Percentiles rank a stretch among this genome's conserved stretches.
Evolutionary conservation across 2,113 vertebrate genomes (phyloP).

Genomic region (Promerops cafer): DNA sequence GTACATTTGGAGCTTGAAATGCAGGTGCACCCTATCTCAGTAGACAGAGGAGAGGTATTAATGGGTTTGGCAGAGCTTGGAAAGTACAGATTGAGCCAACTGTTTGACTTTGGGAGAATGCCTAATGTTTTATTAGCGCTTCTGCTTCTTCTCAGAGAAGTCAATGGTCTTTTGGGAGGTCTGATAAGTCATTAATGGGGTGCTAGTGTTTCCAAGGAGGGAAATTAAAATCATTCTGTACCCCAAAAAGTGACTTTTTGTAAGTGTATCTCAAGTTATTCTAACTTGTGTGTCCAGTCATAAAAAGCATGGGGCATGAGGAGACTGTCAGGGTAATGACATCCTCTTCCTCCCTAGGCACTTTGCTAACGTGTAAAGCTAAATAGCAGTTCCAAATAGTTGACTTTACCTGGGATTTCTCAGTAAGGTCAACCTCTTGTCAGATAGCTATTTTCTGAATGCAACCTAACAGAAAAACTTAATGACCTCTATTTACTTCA

Average conservation of each 20-base stretch:
- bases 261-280: background rate
- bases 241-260: conserved; percentile 16
- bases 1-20: background rate
- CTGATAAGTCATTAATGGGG: conserved; percentile 4
- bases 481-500: conserved; percentile 68
- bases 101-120: conserved; percentile 27
- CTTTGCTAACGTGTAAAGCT: background rate
- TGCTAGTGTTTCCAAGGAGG: background rate
- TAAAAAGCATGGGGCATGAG: conserved; percentile 11
- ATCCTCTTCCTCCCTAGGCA: background rate
- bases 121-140: conserved; percentile 40
- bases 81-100: background rate
- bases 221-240: conserved; percentile 35
- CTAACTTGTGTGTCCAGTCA: background rate
- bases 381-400: background rate
- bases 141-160: conserved; percentile 42
- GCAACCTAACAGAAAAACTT: conserved; percentile 36
- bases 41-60: background rate
- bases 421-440: background rate
- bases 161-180: conserved; percentile 16
- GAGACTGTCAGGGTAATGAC: conserved; percentile 11
- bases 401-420: background rate
- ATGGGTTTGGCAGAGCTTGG: background rate
- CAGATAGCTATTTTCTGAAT: conserved; percentile 22
- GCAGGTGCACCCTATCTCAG: background rate